Evolutionary conservation across 2,888 invertebrate species (phyloP).

Genomic region (Phyllotreta striolata): DNA sequence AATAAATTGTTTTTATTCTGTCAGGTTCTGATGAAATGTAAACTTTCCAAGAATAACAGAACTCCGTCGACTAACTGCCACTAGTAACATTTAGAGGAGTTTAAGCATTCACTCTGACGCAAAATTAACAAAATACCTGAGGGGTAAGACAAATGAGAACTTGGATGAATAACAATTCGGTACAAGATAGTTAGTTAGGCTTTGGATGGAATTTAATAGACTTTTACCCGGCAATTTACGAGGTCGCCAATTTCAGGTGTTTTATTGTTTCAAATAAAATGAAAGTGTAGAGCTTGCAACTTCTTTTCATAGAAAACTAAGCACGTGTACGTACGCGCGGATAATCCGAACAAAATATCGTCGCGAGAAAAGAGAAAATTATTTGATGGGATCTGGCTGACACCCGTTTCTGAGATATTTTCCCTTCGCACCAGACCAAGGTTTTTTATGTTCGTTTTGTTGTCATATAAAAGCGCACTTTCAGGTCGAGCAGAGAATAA

Average conservation of each 20-base stretch:
- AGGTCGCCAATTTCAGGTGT: too few species aligned
- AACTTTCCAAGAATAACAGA: conserved; percentile 16
- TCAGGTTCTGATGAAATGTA: conserved; percentile 11
- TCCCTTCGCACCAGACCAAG: not conserved
- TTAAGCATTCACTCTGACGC: conserved; percentile 18
- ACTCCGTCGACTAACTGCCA: not conserved
- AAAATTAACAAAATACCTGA: conserved; percentile 22
- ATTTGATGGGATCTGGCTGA: too few species aligned
- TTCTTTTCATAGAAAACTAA: too few species aligned
- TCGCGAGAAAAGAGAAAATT: too few species aligned
- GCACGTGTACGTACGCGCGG: too few species aligned
- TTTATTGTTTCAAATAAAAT: too few species aligned
- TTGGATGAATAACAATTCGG: conserved; percentile 22
- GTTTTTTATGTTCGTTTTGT: conserved; percentile 8
- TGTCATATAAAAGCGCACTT: conserved; percentile 7
- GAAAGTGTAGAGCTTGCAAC: too few species aligned
- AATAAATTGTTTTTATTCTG: conserved; percentile 7
- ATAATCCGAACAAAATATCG: too few species aligned
- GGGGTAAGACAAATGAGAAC: conserved; percentile 20
- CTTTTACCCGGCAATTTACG: too few species aligned
- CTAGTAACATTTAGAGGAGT: conserved; percentile 5
- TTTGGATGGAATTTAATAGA: conserved; percentile 11
- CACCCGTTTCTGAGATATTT: too few species aligned
- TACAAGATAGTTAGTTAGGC: conserved; percentile 13
- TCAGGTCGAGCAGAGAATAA: conserved; percentile 1